Base-by-base conservation (phyloP, 1,140 invertebrate genomes). In the Trichoplusia ni region DNA sequence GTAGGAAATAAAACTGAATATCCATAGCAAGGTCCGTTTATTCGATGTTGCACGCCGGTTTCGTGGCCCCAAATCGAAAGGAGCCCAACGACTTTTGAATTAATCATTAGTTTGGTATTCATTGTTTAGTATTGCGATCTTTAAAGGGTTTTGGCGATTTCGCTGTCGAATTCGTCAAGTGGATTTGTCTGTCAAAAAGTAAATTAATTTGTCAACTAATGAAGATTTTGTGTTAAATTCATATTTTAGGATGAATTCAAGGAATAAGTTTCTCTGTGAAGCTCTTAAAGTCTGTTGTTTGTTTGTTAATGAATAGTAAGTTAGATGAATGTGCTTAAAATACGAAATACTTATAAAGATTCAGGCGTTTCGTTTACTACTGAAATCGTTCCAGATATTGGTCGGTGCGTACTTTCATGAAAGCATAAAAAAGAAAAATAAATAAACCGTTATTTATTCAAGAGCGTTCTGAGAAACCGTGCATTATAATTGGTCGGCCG, bases 21-120 rank as follows among this genome's bases (percentile, higher is more conserved):
- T n/a, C n/a, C n/a, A n/a, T n/a, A 40, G 29, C 1, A 7, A 25
- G 40, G n/a, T n/a, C n/a, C n/a, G n/a, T n/a, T n/a, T n/a, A n/a
- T n/a, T 2, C 0, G n/a, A 8, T 29, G 8, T 1, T n/a, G 1
- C 1, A 13, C 71, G 69, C 71, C n/a, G 7, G 2, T 74, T 71
- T 72, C 18, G 16, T 77, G 71, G 79, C 81, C 64, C 60, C 65
- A 72, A 61, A 37, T 40, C 44, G 53, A 73, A 80, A 81, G 79
- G 75, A 84, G 77, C 78, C 71, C 75, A 73, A 71, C 69, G 79
- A 83, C 80, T 80, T 83, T 79, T 87, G 86, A 86, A 89, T 87
- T 82, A 89, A 89, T 89, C 79, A 89, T 89, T 87, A 87, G 84
- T 86, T 78, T 67, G 69, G 64, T 67, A 73, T 74, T 78, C 77